These are phyloP conservation scores for Diarsia dahlii DNA, from an alignment of 2,888 invertebrate genomes.

Conservation along the genomic window DNA sequence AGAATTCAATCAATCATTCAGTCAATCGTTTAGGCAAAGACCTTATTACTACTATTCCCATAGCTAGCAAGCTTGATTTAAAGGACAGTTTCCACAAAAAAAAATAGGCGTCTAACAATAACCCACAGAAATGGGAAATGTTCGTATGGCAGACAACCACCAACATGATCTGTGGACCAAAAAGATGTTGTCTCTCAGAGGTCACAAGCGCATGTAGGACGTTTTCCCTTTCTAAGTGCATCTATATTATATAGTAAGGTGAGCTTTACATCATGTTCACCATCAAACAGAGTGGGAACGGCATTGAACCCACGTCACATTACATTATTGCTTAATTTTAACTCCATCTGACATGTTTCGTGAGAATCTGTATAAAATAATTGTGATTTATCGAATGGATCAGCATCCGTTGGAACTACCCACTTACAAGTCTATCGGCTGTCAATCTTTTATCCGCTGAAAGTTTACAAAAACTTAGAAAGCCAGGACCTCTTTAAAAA, in stretches of 20 bases:
- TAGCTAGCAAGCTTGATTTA: not conserved
- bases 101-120: not conserved
- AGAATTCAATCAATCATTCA: not conserved
- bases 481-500: not conserved
- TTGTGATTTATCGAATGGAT: constrained; percentile 19
- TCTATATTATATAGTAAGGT: constrained; percentile 34
- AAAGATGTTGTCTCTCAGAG: constrained; percentile 48
- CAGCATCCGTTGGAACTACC: constrained; percentile 14
- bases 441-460: constrained; percentile 7
- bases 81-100: not conserved
- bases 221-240: constrained; percentile 66
- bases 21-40: not conserved
- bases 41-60: not conserved
- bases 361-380: constrained; percentile 48
- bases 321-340: constrained; percentile 48
- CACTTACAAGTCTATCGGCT: constrained; percentile 10
- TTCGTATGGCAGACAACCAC: not conserved
- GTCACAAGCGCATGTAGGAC: constrained; percentile 61
- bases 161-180: constrained; percentile 53
- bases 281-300: constrained; percentile 48
- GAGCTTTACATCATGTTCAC: constrained; percentile 30
- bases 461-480: constrained; percentile 1
- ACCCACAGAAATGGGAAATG: not conserved
- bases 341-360: constrained; percentile 24
- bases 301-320: constrained; percentile 57